Percentiles rank a stretch among this genome's conserved stretches.
Conservation (phyloP, 92 coral and sea anemone genomes). For the Scolanthus callimorphus region DNA sequence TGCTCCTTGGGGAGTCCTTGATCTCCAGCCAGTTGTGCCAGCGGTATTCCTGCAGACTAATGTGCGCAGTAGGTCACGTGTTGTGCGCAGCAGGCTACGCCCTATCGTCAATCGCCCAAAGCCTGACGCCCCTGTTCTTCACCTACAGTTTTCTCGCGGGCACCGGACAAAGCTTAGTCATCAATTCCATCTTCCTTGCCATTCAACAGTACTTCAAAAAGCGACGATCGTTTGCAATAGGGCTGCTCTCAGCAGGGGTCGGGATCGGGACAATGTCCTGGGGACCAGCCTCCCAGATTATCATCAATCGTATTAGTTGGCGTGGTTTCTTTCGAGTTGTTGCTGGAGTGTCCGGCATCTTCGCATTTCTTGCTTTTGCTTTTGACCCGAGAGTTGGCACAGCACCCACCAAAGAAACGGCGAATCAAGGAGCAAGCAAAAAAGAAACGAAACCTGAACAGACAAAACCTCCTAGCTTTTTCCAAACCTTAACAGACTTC, state of each 20-base stretch:
- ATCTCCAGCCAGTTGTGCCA: constrained; percentile 4
- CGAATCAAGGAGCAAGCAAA: not conserved
- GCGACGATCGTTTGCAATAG: constrained; percentile 26
- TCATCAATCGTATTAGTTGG: constrained; percentile 36
- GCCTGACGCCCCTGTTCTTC: constrained; percentile 5
- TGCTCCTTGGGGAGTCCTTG: not conserved
- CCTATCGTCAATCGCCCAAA: constrained; percentile 8
- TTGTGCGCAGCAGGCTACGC: not conserved
- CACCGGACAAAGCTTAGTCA: constrained; percentile 4
- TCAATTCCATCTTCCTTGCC: not conserved
- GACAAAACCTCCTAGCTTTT: not conserved
- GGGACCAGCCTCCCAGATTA: constrained; percentile 28
- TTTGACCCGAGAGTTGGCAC: constrained; percentile 33
- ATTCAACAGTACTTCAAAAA: constrained; percentile 12
- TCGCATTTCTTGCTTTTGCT: constrained; percentile 15
- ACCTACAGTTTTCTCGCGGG: constrained; percentile 8
- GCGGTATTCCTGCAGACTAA: constrained; percentile 1
- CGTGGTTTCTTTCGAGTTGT: constrained; percentile 18
- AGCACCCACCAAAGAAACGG: not conserved
- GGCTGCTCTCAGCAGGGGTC: constrained; percentile 17
- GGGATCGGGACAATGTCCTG: constrained; percentile 43
- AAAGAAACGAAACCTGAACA: constrained; percentile 3
- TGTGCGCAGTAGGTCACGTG: constrained; percentile 8
- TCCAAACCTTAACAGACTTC: not conserved
- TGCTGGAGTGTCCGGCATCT: constrained; percentile 15